Base-by-base conservation (phyloP, 2,797 vertebrate species). In the Phrynocephalus guinanensis region DNA sequence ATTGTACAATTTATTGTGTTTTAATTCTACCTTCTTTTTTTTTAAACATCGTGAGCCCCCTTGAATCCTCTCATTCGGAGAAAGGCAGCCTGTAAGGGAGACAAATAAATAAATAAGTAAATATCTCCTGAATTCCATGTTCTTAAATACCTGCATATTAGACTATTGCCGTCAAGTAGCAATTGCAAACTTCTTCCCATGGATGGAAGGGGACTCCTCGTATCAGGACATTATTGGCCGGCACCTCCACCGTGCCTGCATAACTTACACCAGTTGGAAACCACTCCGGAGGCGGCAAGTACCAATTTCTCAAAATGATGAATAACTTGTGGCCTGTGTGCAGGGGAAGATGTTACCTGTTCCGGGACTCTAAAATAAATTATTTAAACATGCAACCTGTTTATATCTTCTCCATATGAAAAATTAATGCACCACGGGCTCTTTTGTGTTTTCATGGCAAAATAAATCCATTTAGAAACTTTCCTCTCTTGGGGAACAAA, bases 341-440 rank as follows among this genome's bases (percentile, higher is more conserved):
- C 20, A 24, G 86, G 81, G 70, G 89, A 90, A 86, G 83, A 90
- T 85, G 79, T 87, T 92, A 93, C 90, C 75, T 89, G 90, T 87
- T 93, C 84, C 72, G 87, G 68, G 86, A 56, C 83, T 79, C 83
- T 89, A 91, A 87, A 44, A 91, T 93, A 92, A 94, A 95, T 93
- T 93, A 95, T 94, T 95, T 91, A 94, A 94, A 91, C 89, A 92
- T 88, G 87, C 91, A 94, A 95, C 91, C 89, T 94, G 91, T 93
- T 94, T 93, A 90, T 94, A 22, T 92, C 87, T 91, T 93, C 89
- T 92, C 76, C 33, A 3, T 81, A 90, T 92, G 88, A 95, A 95
- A 94, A 92, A 93, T 90, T 92, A 94, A 95, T 88, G 85, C 77
- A 88, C 75, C 85, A 85, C 0, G 3, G 86, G 81, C 80, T 72